These are phyloP conservation scores for Clostera curtula DNA, from an alignment of 2,888 invertebrate species.

Conservation along the genomic window DNA sequence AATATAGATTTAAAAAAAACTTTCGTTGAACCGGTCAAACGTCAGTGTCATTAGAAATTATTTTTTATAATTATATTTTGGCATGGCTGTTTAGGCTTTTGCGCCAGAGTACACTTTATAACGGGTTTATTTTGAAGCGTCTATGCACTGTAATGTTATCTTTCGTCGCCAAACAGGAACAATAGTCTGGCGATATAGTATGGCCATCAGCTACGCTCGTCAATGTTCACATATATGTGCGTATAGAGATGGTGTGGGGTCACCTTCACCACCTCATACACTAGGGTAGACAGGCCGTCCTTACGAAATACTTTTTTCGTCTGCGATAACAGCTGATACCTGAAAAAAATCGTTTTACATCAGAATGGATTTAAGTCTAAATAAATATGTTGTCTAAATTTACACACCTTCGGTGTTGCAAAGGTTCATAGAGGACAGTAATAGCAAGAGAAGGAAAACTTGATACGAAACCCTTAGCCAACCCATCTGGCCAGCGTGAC, in stretches of 20 bases:
- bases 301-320: conserved; percentile 88
- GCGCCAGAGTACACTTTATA: conserved; percentile 31
- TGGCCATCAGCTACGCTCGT: conserved; percentile 82
- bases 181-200: conserved; percentile 70
- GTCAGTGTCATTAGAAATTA: too few relatives aligned
- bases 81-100: too few relatives aligned
- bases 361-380: conserved; percentile 2
- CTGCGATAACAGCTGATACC: conserved; percentile 88
- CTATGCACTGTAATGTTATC: conserved; percentile 35
- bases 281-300: conserved; percentile 90
- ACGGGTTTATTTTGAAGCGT: conserved; percentile 17
- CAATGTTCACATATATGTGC: conserved; percentile 85
- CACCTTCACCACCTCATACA: conserved; percentile 82
- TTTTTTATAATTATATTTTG: too few relatives aligned
- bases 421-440: too few relatives aligned
- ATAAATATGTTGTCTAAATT: not conserved
- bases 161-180: conserved; percentile 69
- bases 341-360: conserved; percentile 46
- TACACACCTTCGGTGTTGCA: too few relatives aligned
- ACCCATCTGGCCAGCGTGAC: too few relatives aligned
- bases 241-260: conserved; percentile 85
- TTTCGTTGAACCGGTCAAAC: too few relatives aligned
- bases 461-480: too few relatives aligned
- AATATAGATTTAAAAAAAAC: too few relatives aligned
- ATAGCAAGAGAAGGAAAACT: too few relatives aligned